Evolutionary conservation across 1,140 invertebrate species (phyloP).

Genomic region (Nylanderia fulva): DNA sequence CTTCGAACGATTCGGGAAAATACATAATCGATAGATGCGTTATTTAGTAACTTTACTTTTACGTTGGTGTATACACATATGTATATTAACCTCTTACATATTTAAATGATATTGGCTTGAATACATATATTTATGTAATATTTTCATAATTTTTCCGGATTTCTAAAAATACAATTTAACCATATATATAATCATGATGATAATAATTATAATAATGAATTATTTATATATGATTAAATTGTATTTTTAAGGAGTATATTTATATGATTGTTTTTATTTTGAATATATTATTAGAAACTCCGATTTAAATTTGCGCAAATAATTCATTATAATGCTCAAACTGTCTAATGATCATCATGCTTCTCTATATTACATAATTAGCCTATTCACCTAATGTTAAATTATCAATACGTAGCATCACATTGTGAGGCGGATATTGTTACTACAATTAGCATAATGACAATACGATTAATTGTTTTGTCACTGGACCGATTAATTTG

Average conservation of each 20-base stretch:
- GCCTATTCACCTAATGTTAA: background rate
- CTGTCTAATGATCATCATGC: background rate
- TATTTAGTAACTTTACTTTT: conserved; percentile 1
- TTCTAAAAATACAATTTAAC: background rate
- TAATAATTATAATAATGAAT: too few species aligned
- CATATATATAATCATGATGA: too few species aligned
- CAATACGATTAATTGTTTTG: conserved; percentile 12
- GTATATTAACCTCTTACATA: background rate
- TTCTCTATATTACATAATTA: background rate
- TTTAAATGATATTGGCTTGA: background rate
- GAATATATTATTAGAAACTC: background rate
- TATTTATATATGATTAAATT: background rate
- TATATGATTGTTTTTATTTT: too few species aligned
- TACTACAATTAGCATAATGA: conserved; percentile 24
- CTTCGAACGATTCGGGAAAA: conserved; percentile 8
- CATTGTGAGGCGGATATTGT: background rate
- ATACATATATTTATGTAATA: background rate
- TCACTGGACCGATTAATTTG: conserved; percentile 1
- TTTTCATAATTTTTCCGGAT: background rate
- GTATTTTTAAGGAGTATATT: background rate
- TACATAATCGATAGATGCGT: background rate
- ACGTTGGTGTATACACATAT: background rate
- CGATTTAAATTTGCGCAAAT: background rate
- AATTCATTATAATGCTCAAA: background rate
- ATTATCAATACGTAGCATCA: background rate